Percentiles rank a stretch among this genome's conserved stretches.
These are phyloP conservation scores for Morbakka virulenta DNA, from an alignment of 30 jellyfish, hydroid and myxozoan genomes.

Conservation along the genomic window DNA sequence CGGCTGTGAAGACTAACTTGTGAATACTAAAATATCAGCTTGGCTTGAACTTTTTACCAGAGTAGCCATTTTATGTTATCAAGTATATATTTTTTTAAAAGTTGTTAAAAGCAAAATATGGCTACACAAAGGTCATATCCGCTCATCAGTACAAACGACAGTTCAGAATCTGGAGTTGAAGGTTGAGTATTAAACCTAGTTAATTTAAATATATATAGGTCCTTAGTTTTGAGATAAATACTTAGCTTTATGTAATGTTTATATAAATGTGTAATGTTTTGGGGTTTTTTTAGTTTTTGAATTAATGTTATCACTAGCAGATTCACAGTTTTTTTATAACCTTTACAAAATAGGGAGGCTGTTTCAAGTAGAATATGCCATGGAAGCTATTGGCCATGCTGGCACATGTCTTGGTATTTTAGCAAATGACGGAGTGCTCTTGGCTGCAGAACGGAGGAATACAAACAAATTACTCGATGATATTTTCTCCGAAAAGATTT, in stretches of 20 bases:
- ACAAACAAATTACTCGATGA: conserved; percentile 89
- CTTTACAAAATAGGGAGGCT: conserved; percentile 99
- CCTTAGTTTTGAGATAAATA: no score
- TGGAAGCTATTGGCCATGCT: conserved; percentile 99
- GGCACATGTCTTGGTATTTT: conserved; percentile 99
- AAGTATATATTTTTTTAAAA: no score
- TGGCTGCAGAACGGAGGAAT: conserved; percentile 97
- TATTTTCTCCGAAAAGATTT: conserved; percentile 88
- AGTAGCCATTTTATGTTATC: no score
- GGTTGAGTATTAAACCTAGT: not conserved
- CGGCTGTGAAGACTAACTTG: no score
- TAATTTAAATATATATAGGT: no score
- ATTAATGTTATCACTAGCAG: no score
- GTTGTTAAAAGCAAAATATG: not conserved
- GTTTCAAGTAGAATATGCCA: conserved; percentile 99
- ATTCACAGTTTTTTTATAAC: no score
- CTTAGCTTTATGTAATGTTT: no score
- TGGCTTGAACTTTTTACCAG: no score
- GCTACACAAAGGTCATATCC: not conserved
- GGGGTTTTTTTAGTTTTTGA: no score
- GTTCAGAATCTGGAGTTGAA: not conserved
- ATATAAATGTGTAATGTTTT: no score
- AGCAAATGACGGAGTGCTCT: conserved; percentile 95
- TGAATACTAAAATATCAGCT: no score
- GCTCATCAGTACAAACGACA: not conserved